phyloP scores from a whole-genome alignment of 2,797 vertebrate genomes.

The Merluccius polli region DNA sequence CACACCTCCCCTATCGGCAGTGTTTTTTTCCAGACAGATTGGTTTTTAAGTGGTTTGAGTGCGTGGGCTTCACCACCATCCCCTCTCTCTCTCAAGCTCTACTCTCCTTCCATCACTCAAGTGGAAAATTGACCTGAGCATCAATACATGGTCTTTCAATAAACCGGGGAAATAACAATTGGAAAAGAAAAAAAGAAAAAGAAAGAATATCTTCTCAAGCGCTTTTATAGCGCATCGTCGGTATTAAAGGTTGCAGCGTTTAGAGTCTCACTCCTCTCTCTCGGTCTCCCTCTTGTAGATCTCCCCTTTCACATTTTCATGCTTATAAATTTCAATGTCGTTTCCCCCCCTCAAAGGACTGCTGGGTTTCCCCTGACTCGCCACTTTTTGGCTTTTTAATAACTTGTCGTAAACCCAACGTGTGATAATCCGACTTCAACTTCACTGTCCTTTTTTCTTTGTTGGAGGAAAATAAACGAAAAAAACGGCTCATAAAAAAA shows the following conservation, averaged over 20 bases:
- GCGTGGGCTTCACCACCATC: not conserved
- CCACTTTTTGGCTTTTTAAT: conserved; percentile 43
- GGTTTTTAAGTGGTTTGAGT: not conserved
- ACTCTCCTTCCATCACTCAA: conserved; percentile 3
- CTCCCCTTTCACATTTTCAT: conserved; percentile 23
- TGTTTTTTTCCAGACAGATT: not conserved
- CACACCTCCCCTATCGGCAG: not conserved
- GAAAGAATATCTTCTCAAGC: conserved; percentile 16
- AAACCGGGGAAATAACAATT: conserved; percentile 30
- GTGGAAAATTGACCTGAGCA: conserved; percentile 29
- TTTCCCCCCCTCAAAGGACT: conserved; percentile 43
- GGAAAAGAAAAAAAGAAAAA: conserved; percentile 17
- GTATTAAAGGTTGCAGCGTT: not conserved
- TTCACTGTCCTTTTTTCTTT: conserved; percentile 33
- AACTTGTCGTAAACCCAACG: conserved; percentile 34
- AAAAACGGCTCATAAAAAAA: no score
- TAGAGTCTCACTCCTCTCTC: not conserved
- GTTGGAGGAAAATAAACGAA: not conserved
- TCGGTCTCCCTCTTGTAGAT: not conserved
- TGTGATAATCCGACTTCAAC: conserved; percentile 32
- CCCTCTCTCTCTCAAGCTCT: not conserved
- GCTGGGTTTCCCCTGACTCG: conserved; percentile 45
- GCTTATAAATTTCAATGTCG: conserved; percentile 52
- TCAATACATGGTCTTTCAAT: conserved; percentile 31
- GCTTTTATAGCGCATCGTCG: conserved; percentile 32